Evolutionary conservation across 2,888 invertebrate genomes (phyloP).

Genomic region (Caenorhabditis plicata): DNA sequence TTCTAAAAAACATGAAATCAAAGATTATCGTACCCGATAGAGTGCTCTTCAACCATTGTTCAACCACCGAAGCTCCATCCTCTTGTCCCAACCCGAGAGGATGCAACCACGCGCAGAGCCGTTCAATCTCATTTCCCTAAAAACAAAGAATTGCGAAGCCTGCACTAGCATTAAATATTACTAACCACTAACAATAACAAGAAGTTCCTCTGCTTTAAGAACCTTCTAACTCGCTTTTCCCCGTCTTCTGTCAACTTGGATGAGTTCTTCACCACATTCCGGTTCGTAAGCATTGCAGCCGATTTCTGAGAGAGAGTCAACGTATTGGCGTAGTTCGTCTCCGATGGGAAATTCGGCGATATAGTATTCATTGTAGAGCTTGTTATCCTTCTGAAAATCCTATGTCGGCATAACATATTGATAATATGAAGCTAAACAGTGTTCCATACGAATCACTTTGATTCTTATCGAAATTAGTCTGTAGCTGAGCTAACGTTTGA

Average conservation of each 20-base stretch:
- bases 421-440: background rate
- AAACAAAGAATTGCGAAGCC: too few species aligned
- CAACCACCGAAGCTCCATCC: slow-evolving; percentile 45
- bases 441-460: background rate
- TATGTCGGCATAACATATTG: background rate
- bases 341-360: slow-evolving; percentile 9
- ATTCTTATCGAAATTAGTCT: slow-evolving; percentile 16
- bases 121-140: slow-evolving; percentile 86
- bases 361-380: background rate
- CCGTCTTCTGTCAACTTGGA: slow-evolving; percentile 10
- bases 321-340: slow-evolving; percentile 53
- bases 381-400: background rate
- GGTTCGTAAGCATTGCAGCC: slow-evolving; percentile 7
- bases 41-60: slow-evolving; percentile 53
- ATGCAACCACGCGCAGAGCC: slow-evolving; percentile 91
- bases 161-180: too few species aligned
- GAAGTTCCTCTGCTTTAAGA: slow-evolving; percentile 87
- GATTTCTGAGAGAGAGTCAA: slow-evolving; percentile 38
- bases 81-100: slow-evolving; percentile 70
- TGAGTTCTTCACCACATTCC: background rate
- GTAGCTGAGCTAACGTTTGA: slow-evolving; percentile 20
- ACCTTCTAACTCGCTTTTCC: slow-evolving; percentile 66
- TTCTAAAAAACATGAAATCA: background rate
- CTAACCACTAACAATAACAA: slow-evolving; percentile 84
- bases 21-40: slow-evolving; percentile 29